Base-by-base conservation (phyloP, 2,888 invertebrate species). In the Macrosiphum euphorbiae region DNA sequence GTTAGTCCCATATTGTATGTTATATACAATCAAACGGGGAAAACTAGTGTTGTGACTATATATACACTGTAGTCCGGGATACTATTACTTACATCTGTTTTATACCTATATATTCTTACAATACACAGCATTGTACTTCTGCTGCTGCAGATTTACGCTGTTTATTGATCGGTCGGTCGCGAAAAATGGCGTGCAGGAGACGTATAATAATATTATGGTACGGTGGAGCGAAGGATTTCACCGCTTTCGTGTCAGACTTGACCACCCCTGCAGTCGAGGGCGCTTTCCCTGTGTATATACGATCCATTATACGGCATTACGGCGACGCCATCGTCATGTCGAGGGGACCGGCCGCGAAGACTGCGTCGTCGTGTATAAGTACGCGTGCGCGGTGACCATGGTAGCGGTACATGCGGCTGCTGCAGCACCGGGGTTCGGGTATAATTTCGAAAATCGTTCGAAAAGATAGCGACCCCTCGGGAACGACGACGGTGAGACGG, bases 341-440 rank as follows among this genome's bases (percentile, higher is more conserved):
- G 84, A 91, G 84, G 91, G 91, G 84, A 85, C 52, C 41, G 84
- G 55, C 91, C 55, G 78, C 4, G 50, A 28, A 86, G 52, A 11
- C 10, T 47, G 35, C 44, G 20, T 90, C 44, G 20, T 90, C 20
- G 86, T 13, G 28, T 16, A 44, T 85, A 44, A 85, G 28, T 41
- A 47, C 91, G 91, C 91, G 58, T 91, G 91, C 91, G 91, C 86
- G 85, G 91, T 85, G 91, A 91, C 91, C 91, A 91, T 91, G 91
- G 91, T 55, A 91, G 91, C 91, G 91, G 78, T 26, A 41, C 78
- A 35, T 35, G 35, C 8, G 20, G 35, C 86, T 85, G 35, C 47
- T 78, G 35, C 35, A 11, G 26, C 35, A n/a, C 24, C 67, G 13
- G 90, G 41, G 84, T 52, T 52, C 91, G 55, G 41, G 84, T 55